Evolutionary conservation across 2,113 vertebrate species (phyloP).

Genomic region (Cottus gobio): DNA sequence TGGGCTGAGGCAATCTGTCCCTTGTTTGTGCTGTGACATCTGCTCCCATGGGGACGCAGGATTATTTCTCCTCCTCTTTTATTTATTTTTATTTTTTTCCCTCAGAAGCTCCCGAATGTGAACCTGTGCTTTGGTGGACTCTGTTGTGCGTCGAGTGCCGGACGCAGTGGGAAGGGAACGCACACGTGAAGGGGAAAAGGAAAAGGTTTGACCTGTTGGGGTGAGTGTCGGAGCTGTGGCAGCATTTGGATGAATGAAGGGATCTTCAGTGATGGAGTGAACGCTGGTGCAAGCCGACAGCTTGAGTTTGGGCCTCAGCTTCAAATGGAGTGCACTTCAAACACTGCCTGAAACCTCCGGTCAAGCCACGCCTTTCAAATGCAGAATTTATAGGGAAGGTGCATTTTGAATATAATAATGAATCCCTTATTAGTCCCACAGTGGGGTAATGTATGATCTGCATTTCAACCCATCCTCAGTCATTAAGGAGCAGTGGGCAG

Average conservation of each 20-base stretch:
- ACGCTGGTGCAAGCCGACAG: background rate
- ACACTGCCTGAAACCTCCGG: background rate
- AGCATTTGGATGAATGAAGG: background rate
- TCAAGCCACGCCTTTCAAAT: background rate
- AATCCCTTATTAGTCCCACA: too few relatives aligned
- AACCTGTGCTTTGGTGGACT: conserved; percentile 39
- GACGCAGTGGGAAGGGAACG: background rate
- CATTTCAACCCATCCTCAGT: too few relatives aligned
- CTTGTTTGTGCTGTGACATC: conserved; percentile 77
- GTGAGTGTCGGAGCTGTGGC: background rate
- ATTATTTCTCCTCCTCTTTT: conserved; percentile 53
- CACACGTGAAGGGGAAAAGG: conserved; percentile 3
- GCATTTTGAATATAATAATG: background rate
- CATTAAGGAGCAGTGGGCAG: too few relatives aligned
- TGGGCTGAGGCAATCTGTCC: conserved; percentile 75
- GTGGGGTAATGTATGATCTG: too few relatives aligned
- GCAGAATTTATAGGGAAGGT: background rate
- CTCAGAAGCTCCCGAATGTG: conserved; percentile 21
- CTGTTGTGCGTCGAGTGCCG: background rate
- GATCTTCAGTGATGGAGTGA: background rate
- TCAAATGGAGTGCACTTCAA: background rate
- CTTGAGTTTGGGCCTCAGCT: background rate
- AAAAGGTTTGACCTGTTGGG: background rate
- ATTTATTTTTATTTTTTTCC: conserved; percentile 4
- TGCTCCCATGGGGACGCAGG: conserved; percentile 69